phyloP scores from a whole-genome alignment of 2,797 vertebrate genomes.

The Eupleurogrammus muticus region DNA sequence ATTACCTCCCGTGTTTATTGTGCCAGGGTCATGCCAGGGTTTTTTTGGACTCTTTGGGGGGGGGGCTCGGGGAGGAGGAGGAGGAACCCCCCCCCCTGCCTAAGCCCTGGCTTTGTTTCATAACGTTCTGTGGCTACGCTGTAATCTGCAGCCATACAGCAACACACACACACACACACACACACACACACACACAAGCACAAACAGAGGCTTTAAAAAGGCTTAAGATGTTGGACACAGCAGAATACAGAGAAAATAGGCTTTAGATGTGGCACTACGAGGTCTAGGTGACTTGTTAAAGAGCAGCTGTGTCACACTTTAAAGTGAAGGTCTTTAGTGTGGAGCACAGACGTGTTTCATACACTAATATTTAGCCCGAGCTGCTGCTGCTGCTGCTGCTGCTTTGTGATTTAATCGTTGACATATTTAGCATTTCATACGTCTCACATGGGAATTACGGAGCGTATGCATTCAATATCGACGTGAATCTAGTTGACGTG shows the following conservation, averaged over 20 bases:
- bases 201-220: conserved; percentile 56
- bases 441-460: too few relatives aligned
- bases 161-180: too few relatives aligned
- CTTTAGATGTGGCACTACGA: conserved; percentile 40
- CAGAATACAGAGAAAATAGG: conserved; percentile 55
- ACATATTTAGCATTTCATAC: neutral
- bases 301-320: conserved; percentile 36
- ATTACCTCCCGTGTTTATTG: conserved; percentile 62
- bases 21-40: conserved; percentile 56
- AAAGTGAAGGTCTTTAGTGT: conserved; percentile 16
- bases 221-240: conserved; percentile 66
- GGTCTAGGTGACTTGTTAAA: conserved; percentile 58
- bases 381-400: neutral
- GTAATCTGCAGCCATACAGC: conserved; percentile 66
- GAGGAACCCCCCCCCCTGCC: too few relatives aligned
- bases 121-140: conserved; percentile 56
- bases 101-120: conserved; percentile 73
- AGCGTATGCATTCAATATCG: too few relatives aligned
- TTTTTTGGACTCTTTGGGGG: too few relatives aligned
- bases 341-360: neutral
- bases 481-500: too few relatives aligned
- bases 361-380: neutral
- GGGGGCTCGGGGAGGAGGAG: too few relatives aligned
- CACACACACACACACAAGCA: conserved; percentile 30
- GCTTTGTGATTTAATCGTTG: neutral